A percentile compares a stretch with the other conserved stretches of the same genome.
Evolutionary conservation across 2,888 invertebrate species (phyloP).

Genomic region (Nephrotoma appendiculata): DNA sequence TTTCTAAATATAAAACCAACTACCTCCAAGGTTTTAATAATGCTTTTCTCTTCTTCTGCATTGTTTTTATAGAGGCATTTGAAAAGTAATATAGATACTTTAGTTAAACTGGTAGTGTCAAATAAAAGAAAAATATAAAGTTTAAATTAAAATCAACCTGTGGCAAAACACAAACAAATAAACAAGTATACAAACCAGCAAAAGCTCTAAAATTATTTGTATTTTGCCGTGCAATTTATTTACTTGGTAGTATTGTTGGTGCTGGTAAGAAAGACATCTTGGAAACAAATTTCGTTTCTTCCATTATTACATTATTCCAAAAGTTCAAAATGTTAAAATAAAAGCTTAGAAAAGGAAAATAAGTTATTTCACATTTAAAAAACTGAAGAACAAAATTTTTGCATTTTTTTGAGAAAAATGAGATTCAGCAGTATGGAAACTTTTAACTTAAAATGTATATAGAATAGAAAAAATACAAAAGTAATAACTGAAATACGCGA

Average conservation of each 20-base stretch:
- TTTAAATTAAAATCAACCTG: background rate
- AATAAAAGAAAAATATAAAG: background rate
- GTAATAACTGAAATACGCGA: background rate
- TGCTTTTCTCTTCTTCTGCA: no score
- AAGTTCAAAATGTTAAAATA: background rate
- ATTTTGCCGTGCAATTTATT: background rate
- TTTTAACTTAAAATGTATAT: background rate
- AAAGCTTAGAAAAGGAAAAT: background rate
- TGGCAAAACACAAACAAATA: background rate
- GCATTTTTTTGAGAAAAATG: background rate
- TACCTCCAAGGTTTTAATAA: no score
- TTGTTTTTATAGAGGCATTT: no score
- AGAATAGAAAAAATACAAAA: background rate
- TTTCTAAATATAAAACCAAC: background rate
- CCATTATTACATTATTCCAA: background rate
- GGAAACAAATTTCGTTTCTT: background rate
- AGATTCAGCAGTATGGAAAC: background rate
- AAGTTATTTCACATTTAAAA: background rate
- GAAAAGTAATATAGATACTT: background rate
- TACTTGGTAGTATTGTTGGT: background rate
- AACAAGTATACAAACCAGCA: background rate
- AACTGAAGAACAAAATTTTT: background rate
- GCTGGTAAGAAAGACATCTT: background rate
- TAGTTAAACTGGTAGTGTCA: background rate
- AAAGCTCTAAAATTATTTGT: background rate